Conservation (phyloP, 2,797 vertebrate species). For the Allobates femoralis region DNA sequence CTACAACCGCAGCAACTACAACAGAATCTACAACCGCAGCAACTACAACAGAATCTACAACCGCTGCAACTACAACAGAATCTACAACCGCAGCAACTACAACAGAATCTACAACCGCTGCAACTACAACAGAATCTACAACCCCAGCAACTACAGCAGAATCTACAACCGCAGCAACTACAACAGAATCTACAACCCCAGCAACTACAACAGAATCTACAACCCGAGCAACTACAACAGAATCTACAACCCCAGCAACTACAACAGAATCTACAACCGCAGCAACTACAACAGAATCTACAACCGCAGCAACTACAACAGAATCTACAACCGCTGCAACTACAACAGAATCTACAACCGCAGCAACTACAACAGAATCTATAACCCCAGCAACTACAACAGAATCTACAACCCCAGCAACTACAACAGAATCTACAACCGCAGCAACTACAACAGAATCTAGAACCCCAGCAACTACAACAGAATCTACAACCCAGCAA, state of each 20-base stretch:
- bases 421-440: background rate
- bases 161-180: background rate
- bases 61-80: too few relatives aligned
- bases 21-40: background rate
- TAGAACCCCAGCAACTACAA: background rate
- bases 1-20: background rate
- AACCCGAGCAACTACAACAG: background rate
- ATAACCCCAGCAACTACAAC: too few relatives aligned
- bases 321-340: background rate
- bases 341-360: background rate
- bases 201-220: background rate
- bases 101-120: too few relatives aligned
- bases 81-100: background rate
- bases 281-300: background rate
- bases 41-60: background rate
- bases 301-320: background rate
- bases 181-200: background rate
- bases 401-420: background rate
- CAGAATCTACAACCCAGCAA: background rate
- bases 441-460: background rate
- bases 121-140: background rate
- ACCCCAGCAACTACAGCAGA: too few relatives aligned
- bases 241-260: background rate
- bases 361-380: background rate
- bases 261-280: background rate